A percentile compares a stretch with the other conserved stretches of the same genome.
Conservation (phyloP, 2,888 invertebrate species). For the Zhengitettix transpicula region DNA sequence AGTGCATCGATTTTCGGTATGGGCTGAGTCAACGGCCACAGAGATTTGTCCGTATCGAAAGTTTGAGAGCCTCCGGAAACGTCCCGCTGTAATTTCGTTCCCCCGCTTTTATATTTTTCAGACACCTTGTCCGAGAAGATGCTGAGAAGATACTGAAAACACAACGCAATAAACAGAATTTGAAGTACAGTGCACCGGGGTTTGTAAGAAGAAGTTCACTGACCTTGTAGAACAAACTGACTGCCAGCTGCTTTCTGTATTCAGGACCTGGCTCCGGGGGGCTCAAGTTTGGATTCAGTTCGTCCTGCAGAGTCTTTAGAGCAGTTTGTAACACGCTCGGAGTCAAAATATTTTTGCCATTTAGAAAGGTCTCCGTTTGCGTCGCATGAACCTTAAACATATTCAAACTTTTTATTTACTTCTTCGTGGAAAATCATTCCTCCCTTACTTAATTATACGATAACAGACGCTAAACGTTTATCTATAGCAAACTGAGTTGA, state of each 20-base stretch:
- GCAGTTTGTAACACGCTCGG: conserved; percentile 31
- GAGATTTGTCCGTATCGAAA: conserved; percentile 46
- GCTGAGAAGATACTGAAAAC: conserved; percentile 36
- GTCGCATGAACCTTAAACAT: conserved; percentile 34
- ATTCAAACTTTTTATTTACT: too few species aligned
- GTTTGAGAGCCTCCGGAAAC: conserved; percentile 50
- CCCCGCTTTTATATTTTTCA: conserved; percentile 31
- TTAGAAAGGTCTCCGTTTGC: conserved; percentile 34
- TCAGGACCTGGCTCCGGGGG: conserved; percentile 49
- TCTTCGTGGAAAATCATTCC: too few species aligned
- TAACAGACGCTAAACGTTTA: too few species aligned
- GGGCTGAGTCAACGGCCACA: conserved; percentile 63
- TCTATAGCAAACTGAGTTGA: too few species aligned
- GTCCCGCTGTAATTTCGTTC: conserved; percentile 37
- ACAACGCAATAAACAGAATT: not conserved
- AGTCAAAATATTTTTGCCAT: conserved; percentile 29
- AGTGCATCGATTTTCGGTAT: conserved; percentile 54
- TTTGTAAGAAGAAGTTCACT: not conserved
- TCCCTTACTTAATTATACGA: too few species aligned
- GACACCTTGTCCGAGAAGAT: conserved; percentile 27
- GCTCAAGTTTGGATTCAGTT: conserved; percentile 44
- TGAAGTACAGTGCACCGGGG: not conserved
- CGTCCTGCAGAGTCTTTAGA: conserved; percentile 32
- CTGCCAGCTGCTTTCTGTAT: conserved; percentile 52
- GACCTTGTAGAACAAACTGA: conserved; percentile 70